A percentile compares a stretch with the other conserved stretches of the same genome.
phyloP scores from a whole-genome alignment of 2,797 vertebrate species.

The Catamblyrhynchus diadema region DNA sequence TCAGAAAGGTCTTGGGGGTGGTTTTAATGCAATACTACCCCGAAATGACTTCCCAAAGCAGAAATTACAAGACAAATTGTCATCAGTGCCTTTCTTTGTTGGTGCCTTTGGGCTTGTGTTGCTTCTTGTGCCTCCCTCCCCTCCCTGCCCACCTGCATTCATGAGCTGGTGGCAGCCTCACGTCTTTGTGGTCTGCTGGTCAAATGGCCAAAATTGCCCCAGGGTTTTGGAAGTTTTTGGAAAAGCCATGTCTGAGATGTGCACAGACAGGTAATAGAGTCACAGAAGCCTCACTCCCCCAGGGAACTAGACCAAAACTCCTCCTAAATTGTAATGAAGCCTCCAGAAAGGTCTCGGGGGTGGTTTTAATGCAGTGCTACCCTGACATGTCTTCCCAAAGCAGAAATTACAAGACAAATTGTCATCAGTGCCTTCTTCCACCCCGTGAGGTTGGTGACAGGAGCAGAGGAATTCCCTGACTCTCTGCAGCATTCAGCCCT shows the following conservation, averaged over 20 bases:
- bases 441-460: accelerated
- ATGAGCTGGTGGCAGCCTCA: background rate
- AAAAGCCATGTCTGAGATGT: background rate
- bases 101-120: background rate
- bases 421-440: background rate
- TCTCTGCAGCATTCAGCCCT: background rate
- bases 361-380: background rate
- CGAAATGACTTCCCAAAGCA: background rate
- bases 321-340: background rate
- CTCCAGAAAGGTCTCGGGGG: background rate
- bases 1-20: background rate
- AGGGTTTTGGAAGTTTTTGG: background rate
- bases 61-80: background rate
- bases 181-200: background rate
- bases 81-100: background rate
- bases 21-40: background rate
- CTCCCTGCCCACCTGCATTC: background rate
- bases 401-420: background rate
- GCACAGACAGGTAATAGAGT: background rate
- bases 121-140: background rate
- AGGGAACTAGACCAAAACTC: background rate
- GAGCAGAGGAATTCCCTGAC: background rate
- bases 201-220: background rate
- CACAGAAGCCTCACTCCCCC: background rate
- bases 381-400: background rate